Evolutionary conservation across 1,140 invertebrate genomes (phyloP), one percentile per base, ranked within the genome.

Genomic region (Cydia pomonella): DNA sequence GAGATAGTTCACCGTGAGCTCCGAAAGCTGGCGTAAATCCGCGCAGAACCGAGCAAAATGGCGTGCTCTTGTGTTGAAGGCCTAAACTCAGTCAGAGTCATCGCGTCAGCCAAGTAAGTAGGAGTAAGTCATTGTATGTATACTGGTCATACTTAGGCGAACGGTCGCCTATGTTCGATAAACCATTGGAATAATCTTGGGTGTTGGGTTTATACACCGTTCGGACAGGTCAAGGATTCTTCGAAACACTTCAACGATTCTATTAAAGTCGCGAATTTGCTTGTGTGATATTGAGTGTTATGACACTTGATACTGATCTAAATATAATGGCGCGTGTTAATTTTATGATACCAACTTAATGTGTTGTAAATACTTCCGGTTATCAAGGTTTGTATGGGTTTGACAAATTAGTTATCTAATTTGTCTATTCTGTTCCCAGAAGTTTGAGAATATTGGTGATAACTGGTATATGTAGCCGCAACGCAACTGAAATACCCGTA

Each of bases 171-270:
- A 9, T 5, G 50, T 3, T 53, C 41, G 41, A 16, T 7, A 53
- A 18, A 1, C 50, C 6, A 53, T 50, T 3, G n/a, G 13, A 2
- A 47, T 47, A 1, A 7, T 47, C 44, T 47, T 41, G 10, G 38
- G 38, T 41, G 38, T 13, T 44, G 41, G 12, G 1, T 50, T 18
- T 50, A 18, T 53, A 53, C n/a, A 53, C n/a, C 4, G 50, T 53
- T 21, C 2, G n/a, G 50, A 53, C 50, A 53, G 50, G 50, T 53
- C 50, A 53, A 53, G 50, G 50, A 53, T 53, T 53, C 50, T 6
- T 18, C 50, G 50, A 53, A 53, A 53, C 50, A 53, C 50, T 53
- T 53, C 16, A 53, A 21, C n/a, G 50, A 53, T 53, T 53, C 50
- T 53, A 53, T 53, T 18, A 18, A 50, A 50, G 50, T 18, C 50